Base-by-base conservation (phyloP, 2,888 invertebrate species). In the Ditylenchus weischeri region DNA sequence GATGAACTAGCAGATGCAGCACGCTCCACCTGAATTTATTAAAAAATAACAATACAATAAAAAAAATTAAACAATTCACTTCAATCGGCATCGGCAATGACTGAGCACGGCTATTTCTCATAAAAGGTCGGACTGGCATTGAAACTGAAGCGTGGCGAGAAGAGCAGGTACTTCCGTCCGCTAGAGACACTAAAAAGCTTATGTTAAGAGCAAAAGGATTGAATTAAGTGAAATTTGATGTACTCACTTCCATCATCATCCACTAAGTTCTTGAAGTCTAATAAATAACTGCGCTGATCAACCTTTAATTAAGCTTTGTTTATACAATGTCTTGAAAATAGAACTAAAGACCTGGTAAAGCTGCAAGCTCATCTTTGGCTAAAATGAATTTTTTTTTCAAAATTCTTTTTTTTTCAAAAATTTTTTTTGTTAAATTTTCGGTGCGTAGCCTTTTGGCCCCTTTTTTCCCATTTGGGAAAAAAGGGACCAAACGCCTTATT, bases 281-380 rank as follows among this genome's bases (percentile, higher is more conserved):
- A 87, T 60, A 99, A 87, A 84, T 93, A 98, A 76, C 93, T 94
- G 85, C 95, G 93, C 84, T 92, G 92, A 85, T 98, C 98, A 48
- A 98, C 43, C 43, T 43, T 4, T 6, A 43, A 43, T 3, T 43
- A 2, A 43, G 1, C 43, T 98, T 19, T 13, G 10, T 23, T 6
- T 1, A 29, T 15, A 29, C 1, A 18, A 8, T 29, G 13, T 13
- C 23, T 18, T 29, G 3, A 11, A 23, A 11, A 23, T 15, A 29
- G 2, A 3, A 6, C 1, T 15, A 23, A 13, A 43, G 8, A 43
- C 51, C 87, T 98, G 96, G 85, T 98, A 99, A 57, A 99, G 87
- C 84, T 99, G 98, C 62, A 99, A 87, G 0, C 93, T 93, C 95
- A 99, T 98, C 86, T 95, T 94, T 36, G 84, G 84, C 84, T 85